phyloP scores from a whole-genome alignment of 1,140 invertebrate species.

The Himalopsyche phryganea region DNA sequence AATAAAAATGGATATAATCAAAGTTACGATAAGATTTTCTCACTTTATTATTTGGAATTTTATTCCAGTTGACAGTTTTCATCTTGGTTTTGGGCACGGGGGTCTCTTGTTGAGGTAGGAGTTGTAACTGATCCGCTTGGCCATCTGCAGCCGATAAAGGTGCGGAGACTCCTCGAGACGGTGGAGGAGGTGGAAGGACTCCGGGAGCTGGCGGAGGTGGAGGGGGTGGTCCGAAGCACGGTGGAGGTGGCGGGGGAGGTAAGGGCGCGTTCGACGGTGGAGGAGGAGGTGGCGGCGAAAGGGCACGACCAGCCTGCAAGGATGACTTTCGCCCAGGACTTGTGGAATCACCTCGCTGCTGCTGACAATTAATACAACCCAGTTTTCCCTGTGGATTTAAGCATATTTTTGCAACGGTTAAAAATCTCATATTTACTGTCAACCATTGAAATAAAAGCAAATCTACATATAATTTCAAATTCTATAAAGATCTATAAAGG shows the following conservation, averaged over 20 bases:
- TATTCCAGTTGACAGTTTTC: slow-evolving; percentile 94
- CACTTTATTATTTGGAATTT: slow-evolving; percentile 85
- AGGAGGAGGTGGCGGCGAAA: slow-evolving; percentile 43
- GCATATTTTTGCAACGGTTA: no score
- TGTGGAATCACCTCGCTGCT: slow-evolving; percentile 40
- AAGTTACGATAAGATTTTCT: no score
- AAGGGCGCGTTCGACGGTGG: slow-evolving; percentile 45
- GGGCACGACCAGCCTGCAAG: slow-evolving; percentile 40
- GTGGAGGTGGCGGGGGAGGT: slow-evolving; percentile 39
- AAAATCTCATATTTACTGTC: slow-evolving; percentile 1
- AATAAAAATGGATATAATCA: no score
- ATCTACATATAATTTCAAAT: no score
- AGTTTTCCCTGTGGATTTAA: slow-evolving; percentile 46
- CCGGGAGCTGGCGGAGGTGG: slow-evolving; percentile 38
- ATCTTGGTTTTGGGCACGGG: slow-evolving; percentile 88
- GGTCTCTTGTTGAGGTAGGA: slow-evolving; percentile 83
- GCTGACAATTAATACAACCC: slow-evolving; percentile 48
- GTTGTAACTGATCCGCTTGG: slow-evolving; percentile 61
- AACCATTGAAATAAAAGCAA: slow-evolving; percentile 8
- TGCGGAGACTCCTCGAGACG: slow-evolving; percentile 39
- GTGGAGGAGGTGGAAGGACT: slow-evolving; percentile 41
- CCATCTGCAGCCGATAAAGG: slow-evolving; percentile 50
- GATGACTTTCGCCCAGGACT: slow-evolving; percentile 47
- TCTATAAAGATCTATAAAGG: no score
- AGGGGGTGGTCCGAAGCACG: slow-evolving; percentile 44